phyloP scores from a whole-genome alignment of 2,888 invertebrate species.

The Phania funesta region DNA sequence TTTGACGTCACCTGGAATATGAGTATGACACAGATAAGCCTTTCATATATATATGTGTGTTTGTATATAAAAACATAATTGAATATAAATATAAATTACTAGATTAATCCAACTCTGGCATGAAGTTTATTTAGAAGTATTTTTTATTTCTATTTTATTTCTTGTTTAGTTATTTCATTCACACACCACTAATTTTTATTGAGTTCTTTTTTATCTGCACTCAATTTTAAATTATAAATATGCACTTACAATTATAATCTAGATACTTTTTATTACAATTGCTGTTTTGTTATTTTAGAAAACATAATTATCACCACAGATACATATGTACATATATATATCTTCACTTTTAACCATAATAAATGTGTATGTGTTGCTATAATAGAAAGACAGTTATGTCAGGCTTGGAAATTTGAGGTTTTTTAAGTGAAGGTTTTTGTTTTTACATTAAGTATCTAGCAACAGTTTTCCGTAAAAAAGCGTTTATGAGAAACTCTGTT shows the following conservation, averaged over 20 bases:
- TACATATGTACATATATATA: not conserved
- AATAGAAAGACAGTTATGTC: not conserved
- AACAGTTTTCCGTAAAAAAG: too few relatives aligned
- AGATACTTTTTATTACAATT: conserved; percentile 28
- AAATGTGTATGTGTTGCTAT: not conserved
- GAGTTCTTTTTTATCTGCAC: not conserved
- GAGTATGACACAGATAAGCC: conserved; percentile 33
- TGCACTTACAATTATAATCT: conserved; percentile 3
- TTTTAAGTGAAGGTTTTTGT: too few relatives aligned
- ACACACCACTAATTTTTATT: conserved; percentile 41
- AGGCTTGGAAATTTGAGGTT: too few relatives aligned
- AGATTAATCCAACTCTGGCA: not conserved
- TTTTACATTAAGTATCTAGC: too few relatives aligned
- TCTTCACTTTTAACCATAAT: too few relatives aligned
- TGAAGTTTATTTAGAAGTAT: not conserved
- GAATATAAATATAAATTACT: not conserved
- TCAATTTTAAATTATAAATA: not conserved
- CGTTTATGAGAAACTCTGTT: too few relatives aligned
- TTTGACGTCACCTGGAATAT: conserved; percentile 14
- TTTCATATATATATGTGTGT: too few relatives aligned
- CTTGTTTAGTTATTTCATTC: conserved; percentile 20
- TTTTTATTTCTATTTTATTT: not conserved
- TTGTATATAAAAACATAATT: not conserved
- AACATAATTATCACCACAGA: conserved; percentile 14
- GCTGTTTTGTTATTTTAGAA: conserved; percentile 23